phyloP scores from a whole-genome alignment of 2,888 invertebrate species.

The Oithona nana region DNA sequence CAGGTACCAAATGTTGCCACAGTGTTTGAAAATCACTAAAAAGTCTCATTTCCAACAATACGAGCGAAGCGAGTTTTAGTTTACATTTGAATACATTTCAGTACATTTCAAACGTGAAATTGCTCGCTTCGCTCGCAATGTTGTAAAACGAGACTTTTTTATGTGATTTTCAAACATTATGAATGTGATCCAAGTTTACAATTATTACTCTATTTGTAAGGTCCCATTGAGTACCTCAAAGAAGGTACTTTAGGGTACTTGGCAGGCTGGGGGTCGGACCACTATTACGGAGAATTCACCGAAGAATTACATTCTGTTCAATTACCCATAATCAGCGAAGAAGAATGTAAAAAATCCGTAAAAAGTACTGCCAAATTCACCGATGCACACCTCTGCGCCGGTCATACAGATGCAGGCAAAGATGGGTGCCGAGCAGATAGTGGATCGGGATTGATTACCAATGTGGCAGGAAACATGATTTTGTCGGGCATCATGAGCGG shows the following conservation, averaged over 20 bases:
- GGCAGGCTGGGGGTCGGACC: slow-evolving; percentile 20
- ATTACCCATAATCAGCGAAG: slow-evolving; percentile 17
- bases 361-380: slow-evolving; percentile 6
- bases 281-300: slow-evolving; percentile 11
- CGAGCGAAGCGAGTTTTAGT: too few species aligned
- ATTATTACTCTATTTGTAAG: too few species aligned
- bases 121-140: too few species aligned
- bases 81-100: too few species aligned
- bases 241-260: slow-evolving; percentile 14
- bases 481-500: slow-evolving; percentile 19
- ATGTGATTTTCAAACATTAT: too few species aligned
- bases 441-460: slow-evolving; percentile 19
- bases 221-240: background rate
- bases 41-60: too few species aligned
- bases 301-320: slow-evolving; percentile 19
- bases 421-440: slow-evolving; percentile 20
- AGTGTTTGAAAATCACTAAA: too few species aligned
- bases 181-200: too few species aligned
- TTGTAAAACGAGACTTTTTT: too few species aligned
- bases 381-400: slow-evolving; percentile 20
- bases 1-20: too few species aligned
- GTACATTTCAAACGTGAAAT: too few species aligned
- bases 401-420: slow-evolving; percentile 19
- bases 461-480: background rate
- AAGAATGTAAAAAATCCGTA: slow-evolving; percentile 18